Conservation (phyloP, 2,888 invertebrate species). For the Apamea sordens region DNA sequence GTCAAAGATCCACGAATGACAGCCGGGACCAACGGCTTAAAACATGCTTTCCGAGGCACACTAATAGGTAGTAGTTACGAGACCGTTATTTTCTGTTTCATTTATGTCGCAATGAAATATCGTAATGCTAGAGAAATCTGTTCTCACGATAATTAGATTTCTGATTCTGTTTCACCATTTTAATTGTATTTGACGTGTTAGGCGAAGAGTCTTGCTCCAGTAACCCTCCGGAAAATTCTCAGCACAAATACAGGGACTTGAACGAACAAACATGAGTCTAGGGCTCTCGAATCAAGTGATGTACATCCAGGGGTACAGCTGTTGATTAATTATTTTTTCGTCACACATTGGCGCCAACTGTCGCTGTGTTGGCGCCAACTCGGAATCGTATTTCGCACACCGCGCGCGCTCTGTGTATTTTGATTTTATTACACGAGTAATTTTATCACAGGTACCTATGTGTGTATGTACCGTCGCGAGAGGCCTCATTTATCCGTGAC, state of each 20-base stretch:
- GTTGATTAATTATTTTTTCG: constrained; percentile 66
- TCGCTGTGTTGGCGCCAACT: constrained; percentile 69
- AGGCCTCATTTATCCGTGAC: constrained; percentile 69
- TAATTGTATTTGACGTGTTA: constrained; percentile 9
- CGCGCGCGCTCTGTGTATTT: constrained; percentile 62
- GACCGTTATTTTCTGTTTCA: background rate
- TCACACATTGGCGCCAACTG: constrained; percentile 71
- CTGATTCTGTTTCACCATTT: constrained; percentile 2
- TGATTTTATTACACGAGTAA: constrained; percentile 74
- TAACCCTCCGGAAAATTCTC: constrained; percentile 12
- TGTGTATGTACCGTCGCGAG: constrained; percentile 63
- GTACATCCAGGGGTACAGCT: constrained; percentile 32
- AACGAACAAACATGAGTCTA: constrained; percentile 31
- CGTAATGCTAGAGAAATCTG: background rate
- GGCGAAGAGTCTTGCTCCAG: background rate
- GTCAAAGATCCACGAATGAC: background rate
- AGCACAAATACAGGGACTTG: constrained; percentile 12
- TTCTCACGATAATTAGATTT: background rate
- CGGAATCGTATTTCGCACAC: constrained; percentile 64
- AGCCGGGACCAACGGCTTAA: background rate
- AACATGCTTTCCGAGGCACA: background rate
- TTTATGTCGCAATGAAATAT: background rate
- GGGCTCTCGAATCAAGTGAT: constrained; percentile 41
- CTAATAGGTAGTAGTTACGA: background rate
- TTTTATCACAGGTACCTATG: constrained; percentile 70